Base-by-base conservation (phyloP, 2,888 invertebrate species). In the Laothoe populi region DNA sequence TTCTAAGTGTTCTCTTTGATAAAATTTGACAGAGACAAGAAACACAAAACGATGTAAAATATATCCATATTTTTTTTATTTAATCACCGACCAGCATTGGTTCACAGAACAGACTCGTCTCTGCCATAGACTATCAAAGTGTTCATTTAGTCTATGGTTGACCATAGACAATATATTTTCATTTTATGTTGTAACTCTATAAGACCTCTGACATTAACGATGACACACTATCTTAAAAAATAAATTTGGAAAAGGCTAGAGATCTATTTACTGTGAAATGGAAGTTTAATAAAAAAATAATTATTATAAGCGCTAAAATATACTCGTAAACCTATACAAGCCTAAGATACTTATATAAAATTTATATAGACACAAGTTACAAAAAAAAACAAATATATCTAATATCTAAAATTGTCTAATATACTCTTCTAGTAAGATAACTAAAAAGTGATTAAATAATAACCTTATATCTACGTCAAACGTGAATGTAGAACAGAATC, bases 131-230 rank as follows among this genome's bases (percentile, higher is more conserved):
- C 23, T 53, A 61, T 40, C 62, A 62, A 48, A 48, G 46, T 40
- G 13, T 57, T 62, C 26, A 45, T 19, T 42, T 70, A 78, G 74
- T 78, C 88, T 82, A 86, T 84, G 90, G 89, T 89, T 86, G 75
- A 90, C 89, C 90, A 90, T 81, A 89, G 89, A 88, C 79, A 74
- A 79, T 83, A 86, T 83, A 85, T 81, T 79, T 76, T 75, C 73
- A 63, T 73, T 75, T 73, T 72, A 75, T 73, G 74, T 42, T 62
- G 62, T 58, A 62, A 64, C 40, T 62, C 38, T 60, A 66, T 38
- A 64, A 66, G 61, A 66, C 64, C 60, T 59, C 66, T 64, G 59
- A 58, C 64, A 64, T 66, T 60, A 31, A 65, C 71, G 70, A 70
- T 69, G 70, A 53, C 53, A 53, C 31, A 53, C 71, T 74, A 60